Base-by-base conservation (phyloP, 2,113 vertebrate genomes). In the Equus quagga region DNA sequence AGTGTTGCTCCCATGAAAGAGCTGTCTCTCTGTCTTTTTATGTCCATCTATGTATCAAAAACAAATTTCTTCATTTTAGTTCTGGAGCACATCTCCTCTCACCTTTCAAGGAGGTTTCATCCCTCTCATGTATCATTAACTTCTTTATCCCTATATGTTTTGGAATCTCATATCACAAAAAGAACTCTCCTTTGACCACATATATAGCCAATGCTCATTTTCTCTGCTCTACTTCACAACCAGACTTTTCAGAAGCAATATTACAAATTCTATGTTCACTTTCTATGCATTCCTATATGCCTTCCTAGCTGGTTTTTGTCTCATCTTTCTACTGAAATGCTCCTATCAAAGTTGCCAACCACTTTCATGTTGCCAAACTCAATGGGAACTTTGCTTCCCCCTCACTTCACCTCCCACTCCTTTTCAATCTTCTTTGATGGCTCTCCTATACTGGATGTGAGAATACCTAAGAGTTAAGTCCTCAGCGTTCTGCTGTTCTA, bases 81-180 rank as follows among this genome's bases (percentile, higher is more conserved):
- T 81, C 28, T 96, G 56, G 44, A 65, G 81, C 56, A 65, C 23
- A 73, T 92, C n/a, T n/a, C 28, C 6, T 87, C 18, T 75, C 36
- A 46, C 41, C 58, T 96, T 92, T 75, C 67, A 81, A 75, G 75
- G 49, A 95, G 15, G 31, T 96, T 82, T 31, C n/a, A 88, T 15
- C 78, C 60, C 19, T 88, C 12, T 82, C 18, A 58, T 75, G 49
- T 13, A 65, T 67, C 58, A 65, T 58, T 88, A 88, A 67, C 31
- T 44, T 92, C 46, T 92, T 75, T 80, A 46, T 23, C 23, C 88
- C 31, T 65, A 73, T 9, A 88, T 58, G 31, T 65, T 58, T 58
- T 92, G 49, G 36, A 82, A 58, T 92, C 56, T 75, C 46, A 21
- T 11, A 64, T 62, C 31, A 78, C 44, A 86, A 88, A 88, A 88